Percentiles rank a stretch among this genome's conserved stretches.
Evolutionary conservation across 2,113 vertebrate genomes (phyloP).

Genomic region (Protomyctophum bolini): DNA sequence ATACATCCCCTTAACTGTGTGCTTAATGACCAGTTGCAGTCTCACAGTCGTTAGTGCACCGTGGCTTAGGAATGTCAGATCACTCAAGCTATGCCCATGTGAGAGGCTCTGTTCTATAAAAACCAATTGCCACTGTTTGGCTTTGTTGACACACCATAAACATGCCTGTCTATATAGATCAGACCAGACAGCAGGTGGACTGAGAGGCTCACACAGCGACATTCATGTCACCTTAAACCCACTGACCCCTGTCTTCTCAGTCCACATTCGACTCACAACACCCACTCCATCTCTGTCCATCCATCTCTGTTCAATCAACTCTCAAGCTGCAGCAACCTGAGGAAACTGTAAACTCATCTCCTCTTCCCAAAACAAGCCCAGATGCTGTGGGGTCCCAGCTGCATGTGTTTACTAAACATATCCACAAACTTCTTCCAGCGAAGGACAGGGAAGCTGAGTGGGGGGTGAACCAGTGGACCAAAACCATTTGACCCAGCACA

Average conservation of each 20-base stretch:
- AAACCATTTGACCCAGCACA: conserved; percentile 52
- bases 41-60: background rate
- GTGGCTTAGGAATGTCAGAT: conserved; percentile 9
- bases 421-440: conserved; percentile 45
- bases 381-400: conserved; percentile 63
- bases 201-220: conserved; percentile 15
- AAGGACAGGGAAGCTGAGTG: conserved; percentile 29
- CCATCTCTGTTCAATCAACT: conserved; percentile 16
- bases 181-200: conserved; percentile 51
- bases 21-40: conserved; percentile 6
- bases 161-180: conserved; percentile 16
- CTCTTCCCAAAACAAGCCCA: conserved; percentile 42
- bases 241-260: conserved; percentile 32
- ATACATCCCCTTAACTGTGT: conserved; percentile 3
- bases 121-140: conserved; percentile 6
- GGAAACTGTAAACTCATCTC: conserved; percentile 47
- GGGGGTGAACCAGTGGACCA: conserved; percentile 40
- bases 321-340: conserved; percentile 46
- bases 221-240: conserved; percentile 46
- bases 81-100: background rate
- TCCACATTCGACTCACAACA: conserved; percentile 7
- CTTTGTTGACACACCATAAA: conserved; percentile 42
- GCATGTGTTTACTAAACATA: conserved; percentile 79
- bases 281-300: background rate
- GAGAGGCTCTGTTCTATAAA: conserved; percentile 13